These are phyloP conservation scores for Andrena chrysosceles DNA, from an alignment of 2,888 invertebrate genomes.

Conservation along the genomic window DNA sequence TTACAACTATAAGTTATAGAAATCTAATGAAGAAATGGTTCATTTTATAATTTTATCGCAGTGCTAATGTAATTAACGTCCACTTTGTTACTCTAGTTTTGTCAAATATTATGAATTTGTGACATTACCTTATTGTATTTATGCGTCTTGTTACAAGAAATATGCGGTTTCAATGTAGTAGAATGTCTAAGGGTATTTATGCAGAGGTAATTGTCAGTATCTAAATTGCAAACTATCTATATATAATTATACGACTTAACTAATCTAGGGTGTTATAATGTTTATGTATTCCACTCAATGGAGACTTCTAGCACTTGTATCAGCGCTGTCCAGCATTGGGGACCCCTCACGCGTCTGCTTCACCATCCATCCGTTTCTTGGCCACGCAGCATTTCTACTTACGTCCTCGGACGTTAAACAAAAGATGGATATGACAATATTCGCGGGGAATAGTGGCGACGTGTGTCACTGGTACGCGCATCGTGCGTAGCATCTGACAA, in stretches of 20 bases:
- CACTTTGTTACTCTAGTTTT: slow-evolving; percentile 39
- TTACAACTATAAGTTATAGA: slow-evolving; percentile 51
- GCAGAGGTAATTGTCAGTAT: slow-evolving; percentile 15
- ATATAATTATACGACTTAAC: slow-evolving; percentile 41
- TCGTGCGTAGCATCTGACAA: too few relatives aligned
- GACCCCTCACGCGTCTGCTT: too few relatives aligned
- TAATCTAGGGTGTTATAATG: slow-evolving; percentile 42
- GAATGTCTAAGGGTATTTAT: slow-evolving; percentile 18
- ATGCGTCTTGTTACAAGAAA: slow-evolving; percentile 17
- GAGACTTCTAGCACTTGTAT: slow-evolving; percentile 25
- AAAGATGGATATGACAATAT: too few relatives aligned
- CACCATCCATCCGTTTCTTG: too few relatives aligned
- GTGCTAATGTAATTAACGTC: slow-evolving; percentile 45
- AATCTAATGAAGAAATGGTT: slow-evolving; percentile 39
- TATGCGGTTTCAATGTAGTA: background rate
- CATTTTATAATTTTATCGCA: slow-evolving; percentile 46
- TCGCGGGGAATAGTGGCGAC: too few relatives aligned
- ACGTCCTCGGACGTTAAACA: too few relatives aligned
- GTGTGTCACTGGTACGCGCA: too few relatives aligned
- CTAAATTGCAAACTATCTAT: slow-evolving; percentile 8
- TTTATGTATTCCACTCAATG: slow-evolving; percentile 19
- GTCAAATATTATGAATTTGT: slow-evolving; percentile 20
- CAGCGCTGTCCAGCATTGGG: too few relatives aligned
- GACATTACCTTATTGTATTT: background rate
- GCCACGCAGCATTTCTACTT: too few relatives aligned